A percentile compares a stretch with the other conserved stretches of the same genome.
Evolutionary conservation across 1,140 invertebrate genomes (phyloP).

Genomic region (Drosophila lacertosa): DNA sequence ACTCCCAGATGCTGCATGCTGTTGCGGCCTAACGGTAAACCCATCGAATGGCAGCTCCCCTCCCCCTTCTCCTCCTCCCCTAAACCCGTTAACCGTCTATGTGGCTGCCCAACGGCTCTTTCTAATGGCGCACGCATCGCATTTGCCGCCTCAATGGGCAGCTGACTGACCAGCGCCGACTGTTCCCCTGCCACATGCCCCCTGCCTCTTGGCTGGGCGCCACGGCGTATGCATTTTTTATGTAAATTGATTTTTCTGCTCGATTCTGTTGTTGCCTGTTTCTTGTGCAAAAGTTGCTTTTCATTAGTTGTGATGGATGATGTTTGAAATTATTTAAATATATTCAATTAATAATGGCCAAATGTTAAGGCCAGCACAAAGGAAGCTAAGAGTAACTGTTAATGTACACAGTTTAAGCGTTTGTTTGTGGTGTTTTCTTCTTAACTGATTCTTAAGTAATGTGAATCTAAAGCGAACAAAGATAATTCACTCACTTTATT

Average conservation of each 20-base stretch:
- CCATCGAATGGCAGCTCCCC: constrained; percentile 7
- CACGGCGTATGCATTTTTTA: constrained; percentile 78
- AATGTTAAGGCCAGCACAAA: constrained; percentile 51
- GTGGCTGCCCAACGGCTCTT: constrained; percentile 33
- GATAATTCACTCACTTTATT: constrained; percentile 13
- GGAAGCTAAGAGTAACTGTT: constrained; percentile 23
- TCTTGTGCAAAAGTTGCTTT: constrained; percentile 40
- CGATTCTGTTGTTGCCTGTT: not conserved
- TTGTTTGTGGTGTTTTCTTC: not conserved
- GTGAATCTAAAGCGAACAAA: too few relatives aligned
- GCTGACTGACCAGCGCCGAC: constrained; percentile 60
- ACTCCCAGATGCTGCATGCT: constrained; percentile 63
- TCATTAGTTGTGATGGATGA: constrained; percentile 78
- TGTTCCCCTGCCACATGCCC: constrained; percentile 5
- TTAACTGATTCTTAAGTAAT: too few relatives aligned
- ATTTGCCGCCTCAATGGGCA: constrained; percentile 76
- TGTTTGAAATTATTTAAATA: constrained; percentile 77
- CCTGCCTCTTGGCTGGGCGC: constrained; percentile 52
- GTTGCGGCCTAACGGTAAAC: constrained; percentile 67
- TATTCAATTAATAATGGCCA: constrained; percentile 74
- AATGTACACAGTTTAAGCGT: constrained; percentile 4
- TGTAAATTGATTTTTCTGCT: constrained; percentile 75
- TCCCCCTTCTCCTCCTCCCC: constrained; percentile 2
- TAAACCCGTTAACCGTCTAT: not conserved
- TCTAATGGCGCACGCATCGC: constrained; percentile 75